Evolutionary conservation across 2,888 invertebrate species (phyloP), one percentile per base, ranked within the genome.

Genomic region (Drosophila imparisetae): DNA sequence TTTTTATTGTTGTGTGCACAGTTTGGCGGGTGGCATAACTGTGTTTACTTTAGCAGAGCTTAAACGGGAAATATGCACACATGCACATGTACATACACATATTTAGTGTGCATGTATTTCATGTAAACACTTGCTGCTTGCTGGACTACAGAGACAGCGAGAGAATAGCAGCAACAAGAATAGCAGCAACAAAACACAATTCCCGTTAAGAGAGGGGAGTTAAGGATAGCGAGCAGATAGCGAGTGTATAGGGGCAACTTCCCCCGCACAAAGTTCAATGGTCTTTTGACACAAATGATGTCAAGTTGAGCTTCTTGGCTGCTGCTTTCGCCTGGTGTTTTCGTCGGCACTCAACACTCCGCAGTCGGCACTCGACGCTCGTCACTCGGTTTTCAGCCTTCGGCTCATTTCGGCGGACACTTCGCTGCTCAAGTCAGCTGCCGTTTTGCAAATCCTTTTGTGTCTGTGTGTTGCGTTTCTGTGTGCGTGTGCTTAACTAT

Each of bases 241-340:
- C 45, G 8, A 2, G 15, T 49, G 52, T 36, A 58, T 57, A 57
- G 68, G 67, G 36, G 59, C 66, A 78, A 81, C 79, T 72, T 75
- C 67, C 70, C 75, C 85, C 72, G 73, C 78, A 59, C 69, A 87
- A 88, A 91, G 92, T 92, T 92, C 92, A 92, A 92, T 92, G 92
- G 91, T 91, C 92, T 92, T 92, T 92, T 92, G 91, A 91, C 92
- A 91, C 87, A 91, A 92, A 91, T 91, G 91, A 90, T 91, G 91
- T 91, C 92, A 92, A 92, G 92, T 92, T 91, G 91, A 91, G 91
- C 87, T 83, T 83, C 81, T 80, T 72, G 64, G 52, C 55, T 64
- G 64, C 66, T 65, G 63, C 63, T 67, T 53, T 48, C 62, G 68
- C 60, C 27, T 67, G 60, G 27, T 57, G 59, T 65, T 65, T 55